phyloP scores from a whole-genome alignment of 2,888 invertebrate species.

The Stegophylla sp. region DNA sequence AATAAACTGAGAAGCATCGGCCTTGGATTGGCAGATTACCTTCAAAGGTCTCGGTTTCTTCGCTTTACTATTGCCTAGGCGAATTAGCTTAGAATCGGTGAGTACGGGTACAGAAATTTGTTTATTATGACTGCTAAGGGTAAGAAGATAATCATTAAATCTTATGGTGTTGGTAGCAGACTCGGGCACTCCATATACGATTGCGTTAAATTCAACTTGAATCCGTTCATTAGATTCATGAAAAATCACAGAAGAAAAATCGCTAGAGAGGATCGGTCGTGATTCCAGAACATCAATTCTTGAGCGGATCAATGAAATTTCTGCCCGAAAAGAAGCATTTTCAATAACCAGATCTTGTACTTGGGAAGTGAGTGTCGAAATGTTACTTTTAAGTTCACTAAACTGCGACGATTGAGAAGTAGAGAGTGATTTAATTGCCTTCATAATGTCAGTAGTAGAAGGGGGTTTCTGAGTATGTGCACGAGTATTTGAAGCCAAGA shows the following conservation, averaged over 20 bases:
- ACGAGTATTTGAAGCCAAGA: no score
- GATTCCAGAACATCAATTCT: no score
- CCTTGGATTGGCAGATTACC: neutral
- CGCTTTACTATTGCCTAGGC: neutral
- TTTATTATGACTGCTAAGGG: neutral
- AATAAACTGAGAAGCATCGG: neutral
- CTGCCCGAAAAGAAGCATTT: no score
- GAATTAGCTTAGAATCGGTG: neutral
- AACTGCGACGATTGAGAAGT: no score
- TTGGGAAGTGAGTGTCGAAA: no score
- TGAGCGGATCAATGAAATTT: no score
- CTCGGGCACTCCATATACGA: slow-evolving; percentile 14
- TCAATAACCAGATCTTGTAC: no score
- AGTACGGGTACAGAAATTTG: neutral
- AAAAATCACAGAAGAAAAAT: neutral
- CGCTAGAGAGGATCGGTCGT: no score
- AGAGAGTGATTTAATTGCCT: no score
- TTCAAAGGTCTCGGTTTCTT: neutral
- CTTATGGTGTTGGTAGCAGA: slow-evolving; percentile 16
- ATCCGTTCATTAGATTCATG: slow-evolving; percentile 4
- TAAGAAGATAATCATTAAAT: neutral
- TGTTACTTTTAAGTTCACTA: no score
- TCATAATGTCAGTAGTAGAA: no score
- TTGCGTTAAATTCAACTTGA: slow-evolving; percentile 3
- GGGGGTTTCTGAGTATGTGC: no score